Evolutionary conservation across 1,140 invertebrate species (phyloP).

Genomic region (Cardiocondyla obscurior): DNA sequence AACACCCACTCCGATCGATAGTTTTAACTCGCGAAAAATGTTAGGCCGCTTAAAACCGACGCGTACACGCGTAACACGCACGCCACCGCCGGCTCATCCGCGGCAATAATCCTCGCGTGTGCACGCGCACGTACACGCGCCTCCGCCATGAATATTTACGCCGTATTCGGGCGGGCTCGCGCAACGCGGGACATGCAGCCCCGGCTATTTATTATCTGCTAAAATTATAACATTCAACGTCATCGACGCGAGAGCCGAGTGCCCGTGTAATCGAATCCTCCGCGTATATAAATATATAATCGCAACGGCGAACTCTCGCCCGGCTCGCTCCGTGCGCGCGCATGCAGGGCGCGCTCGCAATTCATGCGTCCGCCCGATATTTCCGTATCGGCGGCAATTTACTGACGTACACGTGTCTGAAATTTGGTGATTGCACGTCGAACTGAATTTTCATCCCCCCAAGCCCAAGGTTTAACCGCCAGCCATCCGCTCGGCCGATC

Average conservation of each 20-base stretch:
- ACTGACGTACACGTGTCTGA: conserved; percentile 60
- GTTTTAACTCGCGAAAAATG: conserved; percentile 50
- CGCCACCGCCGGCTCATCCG: conserved; percentile 33
- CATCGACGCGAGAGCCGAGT: conserved; percentile 49
- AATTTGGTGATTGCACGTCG: conserved; percentile 65
- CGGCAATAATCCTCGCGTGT: conserved; percentile 38
- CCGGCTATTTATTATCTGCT: conserved; percentile 64
- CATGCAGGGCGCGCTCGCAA: conserved; percentile 21
- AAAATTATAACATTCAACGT: conserved; percentile 66
- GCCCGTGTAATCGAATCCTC: conserved; percentile 64
- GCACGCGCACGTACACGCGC: neutral
- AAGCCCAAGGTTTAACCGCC: conserved; percentile 55
- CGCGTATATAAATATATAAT: conserved; percentile 67
- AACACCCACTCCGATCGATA: conserved; percentile 41
- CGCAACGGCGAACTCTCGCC: conserved; percentile 4
- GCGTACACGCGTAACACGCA: neutral
- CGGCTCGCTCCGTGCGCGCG: neutral
- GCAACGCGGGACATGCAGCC: conserved; percentile 14
- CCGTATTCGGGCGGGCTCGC: neutral
- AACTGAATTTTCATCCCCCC: conserved; percentile 61
- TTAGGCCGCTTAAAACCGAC: conserved; percentile 57
- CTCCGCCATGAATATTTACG: conserved; percentile 59
- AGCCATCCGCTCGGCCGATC: conserved; percentile 36
- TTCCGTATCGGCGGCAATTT: conserved; percentile 68
- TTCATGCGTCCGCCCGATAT: conserved; percentile 64